phyloP scores from a whole-genome alignment of 2,797 vertebrate genomes.

The Glossophaga mutica region DNA sequence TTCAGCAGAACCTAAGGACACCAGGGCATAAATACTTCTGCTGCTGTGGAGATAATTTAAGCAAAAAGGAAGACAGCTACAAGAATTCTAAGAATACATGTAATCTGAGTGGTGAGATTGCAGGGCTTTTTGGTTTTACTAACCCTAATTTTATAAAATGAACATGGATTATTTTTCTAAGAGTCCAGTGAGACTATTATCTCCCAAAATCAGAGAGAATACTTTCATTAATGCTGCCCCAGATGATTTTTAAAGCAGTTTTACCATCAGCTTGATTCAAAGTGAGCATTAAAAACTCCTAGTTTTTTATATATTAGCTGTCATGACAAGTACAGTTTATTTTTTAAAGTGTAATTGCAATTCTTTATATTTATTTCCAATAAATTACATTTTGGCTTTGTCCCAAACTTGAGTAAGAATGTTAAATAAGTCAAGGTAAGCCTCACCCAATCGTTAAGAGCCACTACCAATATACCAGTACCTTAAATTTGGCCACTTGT shows the following conservation, averaged over 20 bases:
- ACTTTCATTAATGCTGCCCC: neutral
- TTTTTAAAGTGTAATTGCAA: neutral
- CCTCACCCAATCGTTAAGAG: neutral
- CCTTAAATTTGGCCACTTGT: neutral
- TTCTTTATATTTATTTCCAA: neutral
- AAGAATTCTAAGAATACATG: neutral
- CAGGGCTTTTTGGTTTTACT: neutral
- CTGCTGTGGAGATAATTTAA: neutral
- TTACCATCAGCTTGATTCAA: neutral
- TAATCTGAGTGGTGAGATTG: neutral
- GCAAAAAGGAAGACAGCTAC: neutral
- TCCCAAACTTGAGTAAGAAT: neutral
- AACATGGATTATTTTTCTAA: neutral
- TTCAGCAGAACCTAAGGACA: neutral
- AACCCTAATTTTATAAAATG: constrained; percentile 5
- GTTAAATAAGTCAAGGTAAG: neutral
- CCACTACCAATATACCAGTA: neutral
- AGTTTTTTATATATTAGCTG: neutral
- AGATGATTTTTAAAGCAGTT: neutral
- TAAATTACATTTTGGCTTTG: neutral
- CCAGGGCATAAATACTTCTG: neutral
- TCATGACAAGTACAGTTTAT: neutral
- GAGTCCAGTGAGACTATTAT: neutral
- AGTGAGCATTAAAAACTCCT: neutral
- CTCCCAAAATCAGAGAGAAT: neutral